Percentiles rank a stretch among this genome's conserved stretches.
phyloP scores from a whole-genome alignment of 92 coral and sea anemone genomes.

The Chrysogorgia sp. region DNA sequence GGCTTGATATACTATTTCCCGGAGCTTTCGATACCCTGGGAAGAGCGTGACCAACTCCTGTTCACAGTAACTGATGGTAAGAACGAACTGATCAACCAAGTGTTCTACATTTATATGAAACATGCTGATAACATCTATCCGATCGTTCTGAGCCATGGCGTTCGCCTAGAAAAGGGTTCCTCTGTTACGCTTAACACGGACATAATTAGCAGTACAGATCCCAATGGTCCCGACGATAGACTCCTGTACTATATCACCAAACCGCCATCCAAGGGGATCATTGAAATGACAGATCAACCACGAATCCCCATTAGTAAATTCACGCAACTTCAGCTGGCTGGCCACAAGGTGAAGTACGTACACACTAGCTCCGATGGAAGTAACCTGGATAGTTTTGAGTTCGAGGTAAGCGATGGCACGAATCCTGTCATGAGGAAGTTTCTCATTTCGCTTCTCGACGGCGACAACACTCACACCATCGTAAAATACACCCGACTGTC shows the following conservation, averaged over 20 bases:
- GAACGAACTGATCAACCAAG: conserved; percentile 77
- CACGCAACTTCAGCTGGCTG: conserved; percentile 85
- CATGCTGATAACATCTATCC: conserved; percentile 76
- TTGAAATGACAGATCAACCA: conserved; percentile 74
- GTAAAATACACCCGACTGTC: conserved; percentile 53
- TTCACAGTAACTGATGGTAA: conserved; percentile 89
- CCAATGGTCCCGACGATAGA: conserved; percentile 69
- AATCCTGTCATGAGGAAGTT: conserved; percentile 66
- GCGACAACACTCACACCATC: conserved; percentile 82
- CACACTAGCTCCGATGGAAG: conserved; percentile 84
- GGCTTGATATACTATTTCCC: conserved; percentile 73
- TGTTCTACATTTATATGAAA: conserved; percentile 74
- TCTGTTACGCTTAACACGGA: conserved; percentile 77
- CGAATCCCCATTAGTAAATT: conserved; percentile 64
- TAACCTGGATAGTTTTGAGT: conserved; percentile 85
- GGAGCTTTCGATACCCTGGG: conserved; percentile 59
- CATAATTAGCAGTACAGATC: conserved; percentile 77
- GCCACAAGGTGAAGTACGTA: conserved; percentile 82
- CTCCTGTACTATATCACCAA: conserved; percentile 68
- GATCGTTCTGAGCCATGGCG: conserved; percentile 80
- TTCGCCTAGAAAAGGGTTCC: conserved; percentile 69
- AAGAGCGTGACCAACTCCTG: conserved; percentile 68
- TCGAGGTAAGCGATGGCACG: conserved; percentile 92
- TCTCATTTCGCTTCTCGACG: conserved; percentile 78
- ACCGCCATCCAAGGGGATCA: conserved; percentile 81